phyloP scores from a whole-genome alignment of 2,113 vertebrate species.

The Pristiophorus japonicus region DNA sequence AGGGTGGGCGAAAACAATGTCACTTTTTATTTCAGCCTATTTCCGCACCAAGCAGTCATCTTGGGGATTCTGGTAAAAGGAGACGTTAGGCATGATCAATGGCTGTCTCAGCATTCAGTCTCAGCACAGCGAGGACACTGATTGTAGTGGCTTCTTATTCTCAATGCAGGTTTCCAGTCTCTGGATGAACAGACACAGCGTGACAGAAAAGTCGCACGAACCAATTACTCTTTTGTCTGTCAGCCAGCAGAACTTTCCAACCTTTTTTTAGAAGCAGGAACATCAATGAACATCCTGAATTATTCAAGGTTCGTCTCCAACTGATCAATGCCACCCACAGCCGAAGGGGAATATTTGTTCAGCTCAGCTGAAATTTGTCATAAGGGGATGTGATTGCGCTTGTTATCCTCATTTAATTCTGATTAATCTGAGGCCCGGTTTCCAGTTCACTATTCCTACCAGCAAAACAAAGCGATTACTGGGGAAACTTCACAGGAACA shows the following conservation, averaged over 20 bases:
- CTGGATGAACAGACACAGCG: neutral
- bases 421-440: neutral
- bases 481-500: neutral
- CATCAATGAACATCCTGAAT: neutral
- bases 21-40: neutral
- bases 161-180: neutral
- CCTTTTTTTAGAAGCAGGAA: neutral
- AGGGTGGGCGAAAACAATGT: neutral
- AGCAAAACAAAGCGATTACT: neutral
- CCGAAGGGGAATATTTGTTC: neutral
- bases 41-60: neutral
- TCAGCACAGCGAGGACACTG: neutral
- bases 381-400: neutral
- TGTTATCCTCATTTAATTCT: conserved; percentile 23
- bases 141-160: no score
- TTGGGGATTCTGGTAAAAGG: neutral
- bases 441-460: neutral
- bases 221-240: conserved; percentile 21
- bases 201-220: neutral
- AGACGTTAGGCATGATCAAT: no score
- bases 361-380: conserved; percentile 21
- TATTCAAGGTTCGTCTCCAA: neutral
- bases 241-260: neutral
- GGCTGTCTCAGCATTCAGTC: neutral
- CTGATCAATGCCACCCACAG: conserved; percentile 10